Conservation (phyloP, 2,113 vertebrate genomes). For the Indicator maculatus region DNA sequence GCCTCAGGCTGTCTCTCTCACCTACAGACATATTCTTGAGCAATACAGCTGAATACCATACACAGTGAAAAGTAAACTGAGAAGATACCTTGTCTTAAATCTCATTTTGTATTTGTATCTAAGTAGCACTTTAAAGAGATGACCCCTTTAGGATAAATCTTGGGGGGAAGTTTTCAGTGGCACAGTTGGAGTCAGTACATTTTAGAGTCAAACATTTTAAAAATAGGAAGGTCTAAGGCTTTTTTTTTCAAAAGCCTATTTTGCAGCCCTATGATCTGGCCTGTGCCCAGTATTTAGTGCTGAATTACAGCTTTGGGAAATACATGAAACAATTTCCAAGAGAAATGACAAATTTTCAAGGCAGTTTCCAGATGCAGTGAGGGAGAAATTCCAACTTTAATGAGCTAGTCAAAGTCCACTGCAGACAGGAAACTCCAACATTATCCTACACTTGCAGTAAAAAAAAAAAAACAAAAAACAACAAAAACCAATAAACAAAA, state of each 20-base stretch:
- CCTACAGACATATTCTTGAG: neutral
- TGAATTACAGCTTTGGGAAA: slow-evolving; percentile 19
- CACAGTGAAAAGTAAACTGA: neutral
- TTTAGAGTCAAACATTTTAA: neutral
- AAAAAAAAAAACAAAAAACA: neutral
- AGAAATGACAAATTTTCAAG: neutral
- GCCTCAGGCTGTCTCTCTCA: neutral
- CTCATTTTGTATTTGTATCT: neutral
- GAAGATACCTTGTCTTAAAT: neutral
- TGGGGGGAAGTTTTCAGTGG: neutral
- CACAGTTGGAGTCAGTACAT: neutral
- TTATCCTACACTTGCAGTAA: neutral
- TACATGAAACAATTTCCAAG: slow-evolving; percentile 17
- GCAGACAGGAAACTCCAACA: neutral
- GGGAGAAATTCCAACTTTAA: neutral
- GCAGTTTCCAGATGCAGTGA: neutral
- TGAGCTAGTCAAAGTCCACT: neutral
- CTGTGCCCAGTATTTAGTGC: neutral
- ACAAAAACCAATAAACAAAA: neutral
- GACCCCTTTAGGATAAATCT: neutral
- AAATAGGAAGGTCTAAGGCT: neutral
- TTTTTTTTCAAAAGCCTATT: neutral
- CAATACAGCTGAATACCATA: neutral
- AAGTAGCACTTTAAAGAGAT: neutral
- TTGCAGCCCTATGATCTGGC: neutral